phyloP scores from a whole-genome alignment of 2,113 vertebrate species.

The Callithrix jacchus region DNA sequence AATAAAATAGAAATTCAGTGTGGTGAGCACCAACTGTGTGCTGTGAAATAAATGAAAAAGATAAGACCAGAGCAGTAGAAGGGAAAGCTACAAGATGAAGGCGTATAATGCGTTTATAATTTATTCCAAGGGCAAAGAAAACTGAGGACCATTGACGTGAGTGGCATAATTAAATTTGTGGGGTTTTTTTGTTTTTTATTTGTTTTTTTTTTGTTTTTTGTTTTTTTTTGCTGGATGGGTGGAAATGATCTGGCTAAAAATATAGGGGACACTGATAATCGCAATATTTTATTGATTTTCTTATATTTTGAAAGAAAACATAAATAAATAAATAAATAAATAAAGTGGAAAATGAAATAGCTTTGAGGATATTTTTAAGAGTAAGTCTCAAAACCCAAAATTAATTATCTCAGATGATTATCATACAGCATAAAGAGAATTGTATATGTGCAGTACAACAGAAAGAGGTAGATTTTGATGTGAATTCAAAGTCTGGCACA shows the following conservation, averaged over 20 bases:
- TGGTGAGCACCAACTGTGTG: background rate
- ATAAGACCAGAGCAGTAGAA: background rate
- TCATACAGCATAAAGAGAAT: background rate
- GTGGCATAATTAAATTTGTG: background rate
- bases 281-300: background rate
- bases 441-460: fast-evolving
- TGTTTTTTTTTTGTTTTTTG: too few species aligned
- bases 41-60: background rate
- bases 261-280: background rate
- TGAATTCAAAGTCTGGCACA: background rate
- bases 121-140: background rate
- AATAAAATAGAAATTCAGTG: background rate
- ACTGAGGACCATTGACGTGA: background rate
- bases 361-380: background rate
- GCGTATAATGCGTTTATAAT: background rate
- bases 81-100: background rate
- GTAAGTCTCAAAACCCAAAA: background rate
- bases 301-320: background rate
- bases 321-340: background rate
- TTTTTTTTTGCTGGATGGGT: background rate
- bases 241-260: background rate
- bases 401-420: background rate
- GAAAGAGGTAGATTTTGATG: background rate
- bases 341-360: background rate
- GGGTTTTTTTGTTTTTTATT: too few species aligned